phyloP scores from a whole-genome alignment of 2,797 vertebrate genomes.

The Pantherophis vulpinus region DNA sequence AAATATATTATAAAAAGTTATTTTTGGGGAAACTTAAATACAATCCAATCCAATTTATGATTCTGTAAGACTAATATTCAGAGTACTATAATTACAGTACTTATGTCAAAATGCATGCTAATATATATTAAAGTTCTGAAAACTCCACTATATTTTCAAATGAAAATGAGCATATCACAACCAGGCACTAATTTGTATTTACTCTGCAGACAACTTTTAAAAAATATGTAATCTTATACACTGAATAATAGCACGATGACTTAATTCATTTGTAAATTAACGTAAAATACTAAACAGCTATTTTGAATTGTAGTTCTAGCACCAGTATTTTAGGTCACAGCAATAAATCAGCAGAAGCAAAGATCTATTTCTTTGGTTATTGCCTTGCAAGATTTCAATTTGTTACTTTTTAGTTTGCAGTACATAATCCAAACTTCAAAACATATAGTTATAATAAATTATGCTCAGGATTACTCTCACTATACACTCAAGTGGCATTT shows the following conservation, averaged over 20 bases:
- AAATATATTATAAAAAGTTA: conserved; percentile 39
- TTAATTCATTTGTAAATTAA: background rate
- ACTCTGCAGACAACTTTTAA: background rate
- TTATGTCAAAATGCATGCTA: background rate
- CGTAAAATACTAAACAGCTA: background rate
- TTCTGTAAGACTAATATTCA: conserved; percentile 14
- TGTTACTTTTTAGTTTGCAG: background rate
- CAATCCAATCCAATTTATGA: conserved; percentile 19
- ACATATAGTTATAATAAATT: background rate
- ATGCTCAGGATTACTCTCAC: background rate
- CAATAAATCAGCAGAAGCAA: background rate
- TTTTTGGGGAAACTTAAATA: conserved; percentile 25
- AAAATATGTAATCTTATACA: background rate
- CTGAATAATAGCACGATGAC: background rate
- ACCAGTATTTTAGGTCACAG: background rate
- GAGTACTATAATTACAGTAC: conserved; percentile 19
- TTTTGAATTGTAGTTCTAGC: background rate
- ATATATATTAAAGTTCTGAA: background rate
- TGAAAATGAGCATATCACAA: background rate
- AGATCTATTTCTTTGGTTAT: background rate
- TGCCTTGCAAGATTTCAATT: background rate
- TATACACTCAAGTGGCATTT: background rate
- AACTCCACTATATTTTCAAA: background rate
- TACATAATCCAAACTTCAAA: background rate
- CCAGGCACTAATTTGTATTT: background rate